phyloP scores from a whole-genome alignment of 2,888 invertebrate genomes.

The Amiota minor region DNA sequence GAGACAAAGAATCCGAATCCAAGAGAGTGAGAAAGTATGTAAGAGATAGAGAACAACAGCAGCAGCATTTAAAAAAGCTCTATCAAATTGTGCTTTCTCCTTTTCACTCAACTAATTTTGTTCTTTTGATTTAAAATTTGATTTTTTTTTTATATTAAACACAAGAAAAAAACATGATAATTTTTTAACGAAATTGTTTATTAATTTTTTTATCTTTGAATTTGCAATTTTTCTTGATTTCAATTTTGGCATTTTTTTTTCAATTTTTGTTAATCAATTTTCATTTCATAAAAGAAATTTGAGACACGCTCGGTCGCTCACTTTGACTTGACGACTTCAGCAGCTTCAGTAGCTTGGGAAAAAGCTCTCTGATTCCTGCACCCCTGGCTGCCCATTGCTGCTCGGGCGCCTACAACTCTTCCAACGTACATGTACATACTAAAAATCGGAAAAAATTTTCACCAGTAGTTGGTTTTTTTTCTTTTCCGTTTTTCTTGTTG shows the following conservation, averaged over 20 bases:
- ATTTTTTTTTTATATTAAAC: too few species aligned
- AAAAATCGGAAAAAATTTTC: slow-evolving; percentile 67
- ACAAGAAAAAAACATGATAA: too few species aligned
- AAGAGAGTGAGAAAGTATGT: background rate
- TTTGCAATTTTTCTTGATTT: slow-evolving; percentile 38
- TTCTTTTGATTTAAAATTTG: too few species aligned
- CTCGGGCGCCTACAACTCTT: slow-evolving; percentile 57
- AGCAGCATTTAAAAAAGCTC: slow-evolving; percentile 41
- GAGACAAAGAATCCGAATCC: background rate
- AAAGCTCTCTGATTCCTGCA: slow-evolving; percentile 52
- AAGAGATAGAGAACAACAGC: background rate
- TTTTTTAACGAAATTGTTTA: slow-evolving; percentile 46
- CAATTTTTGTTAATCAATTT: slow-evolving; percentile 43
- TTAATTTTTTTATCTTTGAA: slow-evolving; percentile 39
- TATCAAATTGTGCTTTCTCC: too few species aligned
- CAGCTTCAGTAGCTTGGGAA: slow-evolving; percentile 42
- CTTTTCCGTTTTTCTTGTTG: background rate
- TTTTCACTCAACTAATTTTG: too few species aligned
- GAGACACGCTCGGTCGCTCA: slow-evolving; percentile 38
- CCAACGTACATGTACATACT: slow-evolving; percentile 70
- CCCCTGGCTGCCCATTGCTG: slow-evolving; percentile 55
- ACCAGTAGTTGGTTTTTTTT: slow-evolving; percentile 50
- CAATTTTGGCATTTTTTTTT: slow-evolving; percentile 55
- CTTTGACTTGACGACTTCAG: slow-evolving; percentile 44
- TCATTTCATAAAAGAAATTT: slow-evolving; percentile 17